These are phyloP conservation scores for Aspidiotus destructor DNA, from an alignment of 2,888 invertebrate genomes.

Conservation along the genomic window DNA sequence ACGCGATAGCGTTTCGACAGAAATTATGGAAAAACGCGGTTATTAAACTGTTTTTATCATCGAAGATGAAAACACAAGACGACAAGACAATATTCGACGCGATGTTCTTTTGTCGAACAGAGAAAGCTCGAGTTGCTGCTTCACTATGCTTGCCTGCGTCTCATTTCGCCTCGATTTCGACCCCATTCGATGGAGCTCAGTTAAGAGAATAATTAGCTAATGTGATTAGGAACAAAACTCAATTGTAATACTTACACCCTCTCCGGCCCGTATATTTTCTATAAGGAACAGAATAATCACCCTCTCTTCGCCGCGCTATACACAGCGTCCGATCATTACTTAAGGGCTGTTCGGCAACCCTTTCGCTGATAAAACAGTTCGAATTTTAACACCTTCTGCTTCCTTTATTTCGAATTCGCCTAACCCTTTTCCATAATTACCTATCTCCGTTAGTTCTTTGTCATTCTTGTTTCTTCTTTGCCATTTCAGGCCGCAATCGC, in stretches of 20 bases:
- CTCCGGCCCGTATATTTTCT: constrained; percentile 28
- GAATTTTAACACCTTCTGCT: constrained; percentile 34
- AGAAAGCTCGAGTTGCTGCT: neutral
- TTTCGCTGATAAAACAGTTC: constrained; percentile 32
- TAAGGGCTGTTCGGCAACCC: constrained; percentile 32
- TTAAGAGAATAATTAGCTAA: constrained; percentile 34
- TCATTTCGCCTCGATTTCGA: constrained; percentile 7
- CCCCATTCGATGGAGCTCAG: constrained; percentile 28
- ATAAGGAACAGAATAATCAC: constrained; percentile 21
- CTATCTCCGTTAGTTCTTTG: constrained; percentile 30
- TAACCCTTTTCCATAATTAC: constrained; percentile 31
- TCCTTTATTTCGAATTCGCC: constrained; percentile 29
- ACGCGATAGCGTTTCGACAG: constrained; percentile 12
- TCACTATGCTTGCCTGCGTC: constrained; percentile 18
- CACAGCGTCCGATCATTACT: constrained; percentile 19
- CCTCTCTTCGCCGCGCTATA: constrained; percentile 1
- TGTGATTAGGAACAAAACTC: constrained; percentile 33
- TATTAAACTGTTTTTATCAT: constrained; percentile 33
- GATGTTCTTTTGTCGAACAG: neutral
- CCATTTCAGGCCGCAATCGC: constrained; percentile 32
- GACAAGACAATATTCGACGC: neutral
- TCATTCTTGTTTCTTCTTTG: constrained; percentile 31
- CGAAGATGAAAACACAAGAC: constrained; percentile 26
- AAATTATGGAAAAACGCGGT: constrained; percentile 31
- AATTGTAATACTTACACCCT: constrained; percentile 33